phyloP scores from a whole-genome alignment of 2,888 invertebrate species.

The Doris montereyensis region DNA sequence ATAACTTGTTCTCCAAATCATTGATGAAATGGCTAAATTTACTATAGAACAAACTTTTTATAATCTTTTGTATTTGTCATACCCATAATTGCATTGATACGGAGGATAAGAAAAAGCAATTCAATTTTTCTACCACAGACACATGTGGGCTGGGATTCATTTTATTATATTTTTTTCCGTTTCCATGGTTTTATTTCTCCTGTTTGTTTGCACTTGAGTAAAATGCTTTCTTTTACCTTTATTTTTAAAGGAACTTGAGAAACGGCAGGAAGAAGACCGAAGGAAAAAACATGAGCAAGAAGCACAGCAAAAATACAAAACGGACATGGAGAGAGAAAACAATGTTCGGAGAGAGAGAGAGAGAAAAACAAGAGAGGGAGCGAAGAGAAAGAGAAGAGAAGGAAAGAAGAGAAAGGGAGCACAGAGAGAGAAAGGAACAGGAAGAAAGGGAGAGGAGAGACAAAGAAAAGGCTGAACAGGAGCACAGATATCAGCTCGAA shows the following conservation, averaged over 20 bases:
- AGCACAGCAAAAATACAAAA: constrained; percentile 26
- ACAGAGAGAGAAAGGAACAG: constrained; percentile 33
- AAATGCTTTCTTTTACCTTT: no score
- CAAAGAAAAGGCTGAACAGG: constrained; percentile 50
- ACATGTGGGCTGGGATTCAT: no score
- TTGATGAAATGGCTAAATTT: no score
- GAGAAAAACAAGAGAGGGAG: constrained; percentile 42
- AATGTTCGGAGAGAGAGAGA: constrained; percentile 46
- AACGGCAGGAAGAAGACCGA: background rate
- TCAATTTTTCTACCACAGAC: no score
- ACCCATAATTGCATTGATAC: no score
- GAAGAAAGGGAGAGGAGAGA: constrained; percentile 44
- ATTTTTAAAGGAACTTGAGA: constrained; percentile 20
- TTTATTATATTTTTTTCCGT: background rate
- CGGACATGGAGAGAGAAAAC: constrained; percentile 34
- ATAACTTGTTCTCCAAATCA: no score
- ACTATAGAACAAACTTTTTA: no score
- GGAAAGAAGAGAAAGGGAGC: constrained; percentile 40
- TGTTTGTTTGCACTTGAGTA: no score
- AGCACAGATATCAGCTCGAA: constrained; percentile 52
- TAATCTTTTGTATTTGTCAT: no score
- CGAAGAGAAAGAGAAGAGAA: constrained; percentile 37
- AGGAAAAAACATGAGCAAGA: background rate
- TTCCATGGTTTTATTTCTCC: constrained; percentile 17
- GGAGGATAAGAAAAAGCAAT: no score